Percentiles rank a stretch among this genome's conserved stretches.
phyloP scores from a whole-genome alignment of 2,797 vertebrate genomes.

The Tiaroga cobitis region DNA sequence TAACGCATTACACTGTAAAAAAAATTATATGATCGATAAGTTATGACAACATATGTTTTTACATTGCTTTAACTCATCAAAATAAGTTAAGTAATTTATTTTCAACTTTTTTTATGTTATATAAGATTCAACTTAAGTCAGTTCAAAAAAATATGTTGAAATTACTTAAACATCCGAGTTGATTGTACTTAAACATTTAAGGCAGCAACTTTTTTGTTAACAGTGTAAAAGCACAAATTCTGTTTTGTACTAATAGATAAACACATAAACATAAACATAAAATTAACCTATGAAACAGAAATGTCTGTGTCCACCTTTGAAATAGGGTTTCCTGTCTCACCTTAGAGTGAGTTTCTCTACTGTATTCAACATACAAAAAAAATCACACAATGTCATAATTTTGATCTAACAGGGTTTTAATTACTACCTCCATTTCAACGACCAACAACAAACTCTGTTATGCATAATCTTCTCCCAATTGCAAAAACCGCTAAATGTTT shows the following conservation, averaged over 20 bases:
- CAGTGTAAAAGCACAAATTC: no score
- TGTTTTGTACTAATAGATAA: constrained; percentile 56
- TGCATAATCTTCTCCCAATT: background rate
- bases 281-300: background rate
- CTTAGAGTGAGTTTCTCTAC: background rate
- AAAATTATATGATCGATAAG: no score
- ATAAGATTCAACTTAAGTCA: no score
- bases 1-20: background rate
- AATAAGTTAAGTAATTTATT: no score
- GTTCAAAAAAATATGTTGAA: no score
- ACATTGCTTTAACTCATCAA: no score
- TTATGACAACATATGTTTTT: no score
- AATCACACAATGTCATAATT: constrained; percentile 64
- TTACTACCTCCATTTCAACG: background rate
- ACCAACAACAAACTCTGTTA: background rate
- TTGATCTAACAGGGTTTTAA: background rate
- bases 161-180: no score
- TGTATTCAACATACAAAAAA: background rate
- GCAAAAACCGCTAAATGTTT: no score
- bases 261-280: background rate
- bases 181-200: no score
- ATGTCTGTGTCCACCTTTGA: background rate
- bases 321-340: no score
- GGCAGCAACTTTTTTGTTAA: background rate
- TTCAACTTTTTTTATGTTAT: no score